phyloP scores from a whole-genome alignment of 2,113 vertebrate genomes.

The Brachypodius melanocephalos region DNA sequence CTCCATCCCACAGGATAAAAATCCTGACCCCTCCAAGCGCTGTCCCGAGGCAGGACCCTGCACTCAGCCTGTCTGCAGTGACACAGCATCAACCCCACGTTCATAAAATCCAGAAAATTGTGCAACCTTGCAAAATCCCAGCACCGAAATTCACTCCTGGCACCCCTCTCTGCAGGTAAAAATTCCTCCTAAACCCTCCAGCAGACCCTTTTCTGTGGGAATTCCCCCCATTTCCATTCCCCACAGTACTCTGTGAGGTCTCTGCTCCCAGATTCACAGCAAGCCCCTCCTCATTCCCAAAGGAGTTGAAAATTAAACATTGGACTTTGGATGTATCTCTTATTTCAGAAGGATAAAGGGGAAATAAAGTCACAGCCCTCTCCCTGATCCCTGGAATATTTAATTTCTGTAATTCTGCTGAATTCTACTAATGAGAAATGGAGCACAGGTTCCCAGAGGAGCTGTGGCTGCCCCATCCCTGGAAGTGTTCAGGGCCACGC shows the following conservation, averaged over 20 bases:
- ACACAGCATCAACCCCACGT: no score
- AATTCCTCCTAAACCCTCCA: not conserved
- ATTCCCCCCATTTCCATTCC: not conserved
- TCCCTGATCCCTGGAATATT: not conserved
- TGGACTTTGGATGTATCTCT: not conserved
- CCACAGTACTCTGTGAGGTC: no score
- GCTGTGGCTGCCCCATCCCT: not conserved
- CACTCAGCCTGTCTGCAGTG: not conserved
- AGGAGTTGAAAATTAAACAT: not conserved
- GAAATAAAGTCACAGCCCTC: not conserved
- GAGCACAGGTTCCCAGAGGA: not conserved
- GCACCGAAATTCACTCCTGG: not conserved
- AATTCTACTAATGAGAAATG: not conserved
- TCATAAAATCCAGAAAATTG: not conserved
- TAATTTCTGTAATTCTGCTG: not conserved
- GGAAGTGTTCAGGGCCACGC: not conserved
- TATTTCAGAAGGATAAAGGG: not conserved
- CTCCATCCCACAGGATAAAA: not conserved
- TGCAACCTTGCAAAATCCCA: not conserved
- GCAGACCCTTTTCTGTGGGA: not conserved
- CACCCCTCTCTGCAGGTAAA: not conserved
- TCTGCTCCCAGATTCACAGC: not conserved
- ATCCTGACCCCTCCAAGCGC: not conserved
- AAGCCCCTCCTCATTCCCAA: not conserved
- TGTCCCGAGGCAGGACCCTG: not conserved